phyloP scores from a whole-genome alignment of 1,140 invertebrate species.

The Orussus abietinus region DNA sequence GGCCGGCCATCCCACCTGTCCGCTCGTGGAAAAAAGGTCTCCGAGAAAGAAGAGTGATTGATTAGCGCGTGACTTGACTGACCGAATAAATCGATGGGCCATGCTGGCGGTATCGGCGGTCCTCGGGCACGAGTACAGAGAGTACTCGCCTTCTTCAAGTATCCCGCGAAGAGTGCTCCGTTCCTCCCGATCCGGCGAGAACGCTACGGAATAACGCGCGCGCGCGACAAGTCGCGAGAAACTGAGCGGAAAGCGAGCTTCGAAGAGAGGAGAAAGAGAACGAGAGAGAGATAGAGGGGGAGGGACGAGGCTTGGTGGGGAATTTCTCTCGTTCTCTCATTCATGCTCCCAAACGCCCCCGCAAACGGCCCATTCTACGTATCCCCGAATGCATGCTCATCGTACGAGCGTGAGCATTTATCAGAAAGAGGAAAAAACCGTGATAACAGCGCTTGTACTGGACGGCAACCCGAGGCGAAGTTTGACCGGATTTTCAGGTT shows the following conservation, averaged over 20 bases:
- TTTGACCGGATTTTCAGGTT: no score
- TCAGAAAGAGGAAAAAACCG: no score
- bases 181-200: background rate
- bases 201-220: constrained; percentile 25
- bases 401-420: no score
- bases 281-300: constrained; percentile 14
- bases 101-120: constrained; percentile 26
- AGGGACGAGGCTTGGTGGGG: constrained; percentile 25
- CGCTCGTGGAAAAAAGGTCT: no score
- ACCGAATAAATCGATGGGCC: constrained; percentile 41
- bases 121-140: constrained; percentile 20
- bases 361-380: no score
- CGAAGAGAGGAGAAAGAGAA: constrained; percentile 8
- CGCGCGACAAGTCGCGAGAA: constrained; percentile 35
- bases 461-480: no score
- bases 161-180: constrained; percentile 2
- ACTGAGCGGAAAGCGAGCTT: constrained; percentile 44
- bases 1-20: no score
- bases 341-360: constrained; percentile 43
- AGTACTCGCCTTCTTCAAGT: no score
- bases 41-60: no score
- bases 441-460: no score
- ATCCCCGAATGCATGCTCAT: no score
- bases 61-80: constrained; percentile 18
- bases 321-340: constrained; percentile 42